Conservation (phyloP, 2,113 vertebrate species). For the Alexandromys fortis region DNA sequence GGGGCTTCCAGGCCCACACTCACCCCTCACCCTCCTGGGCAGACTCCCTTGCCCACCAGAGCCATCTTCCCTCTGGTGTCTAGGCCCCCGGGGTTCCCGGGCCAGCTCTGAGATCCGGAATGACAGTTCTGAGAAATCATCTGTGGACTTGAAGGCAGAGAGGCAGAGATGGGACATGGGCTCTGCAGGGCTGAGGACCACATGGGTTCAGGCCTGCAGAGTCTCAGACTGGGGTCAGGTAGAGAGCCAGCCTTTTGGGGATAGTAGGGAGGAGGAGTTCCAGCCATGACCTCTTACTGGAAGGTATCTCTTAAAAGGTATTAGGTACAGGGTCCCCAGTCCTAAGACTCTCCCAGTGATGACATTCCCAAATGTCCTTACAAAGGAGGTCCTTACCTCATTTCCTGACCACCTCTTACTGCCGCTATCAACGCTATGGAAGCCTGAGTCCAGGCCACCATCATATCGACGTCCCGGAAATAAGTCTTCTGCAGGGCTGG, state of each 20-base stretch:
- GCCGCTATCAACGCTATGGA: conserved; percentile 95
- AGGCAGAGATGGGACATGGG: not conserved
- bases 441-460: conserved; percentile 93
- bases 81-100: conserved; percentile 88
- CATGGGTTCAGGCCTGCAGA: not conserved
- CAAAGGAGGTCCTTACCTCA: conserved; percentile 84
- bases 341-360: not conserved
- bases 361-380: not conserved
- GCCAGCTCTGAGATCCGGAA: conserved; percentile 89
- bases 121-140: conserved; percentile 93
- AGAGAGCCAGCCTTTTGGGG: not conserved
- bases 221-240: not conserved
- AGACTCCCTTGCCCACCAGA: conserved; percentile 76
- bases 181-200: not conserved
- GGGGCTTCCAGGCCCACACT: not conserved
- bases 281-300: not conserved
- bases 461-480: conserved; percentile 88
- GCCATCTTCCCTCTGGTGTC: conserved; percentile 81
- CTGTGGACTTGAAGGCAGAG: conserved; percentile 87
- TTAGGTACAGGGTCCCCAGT: not conserved
- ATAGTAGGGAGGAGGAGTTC: conserved; percentile 1
- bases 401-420: conserved; percentile 96
- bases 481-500: conserved; percentile 92
- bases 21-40: not conserved
- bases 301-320: not conserved